Conservation (phyloP, 2,113 vertebrate species). For the Spilogale gracilis region DNA sequence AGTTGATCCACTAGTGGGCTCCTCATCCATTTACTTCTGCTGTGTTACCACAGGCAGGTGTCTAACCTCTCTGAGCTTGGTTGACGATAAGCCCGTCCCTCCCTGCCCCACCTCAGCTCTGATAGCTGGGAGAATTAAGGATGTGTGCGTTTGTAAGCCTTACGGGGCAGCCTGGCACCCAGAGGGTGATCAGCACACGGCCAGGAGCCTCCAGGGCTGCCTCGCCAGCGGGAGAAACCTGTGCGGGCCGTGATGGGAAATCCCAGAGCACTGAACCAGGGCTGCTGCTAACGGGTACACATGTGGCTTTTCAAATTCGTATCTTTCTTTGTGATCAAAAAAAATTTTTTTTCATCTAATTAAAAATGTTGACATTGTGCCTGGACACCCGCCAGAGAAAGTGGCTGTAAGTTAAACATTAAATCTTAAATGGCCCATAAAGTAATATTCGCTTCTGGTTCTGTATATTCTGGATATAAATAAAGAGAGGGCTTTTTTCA, state of each 20-base stretch:
- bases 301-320: slow-evolving; percentile 55
- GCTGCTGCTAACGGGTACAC: neutral
- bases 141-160: accelerated
- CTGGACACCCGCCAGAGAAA: slow-evolving; percentile 87
- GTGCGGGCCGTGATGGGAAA: neutral
- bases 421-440: slow-evolving; percentile 90
- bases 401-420: slow-evolving; percentile 90
- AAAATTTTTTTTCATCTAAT: slow-evolving; percentile 84
- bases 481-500: slow-evolving; percentile 56
- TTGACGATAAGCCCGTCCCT: accelerated
- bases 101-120: accelerated
- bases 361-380: slow-evolving; percentile 90
- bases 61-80: neutral
- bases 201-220: accelerated
- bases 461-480: slow-evolving; percentile 84
- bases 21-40: neutral
- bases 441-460: slow-evolving; percentile 87
- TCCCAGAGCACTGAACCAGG: neutral
- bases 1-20: accelerated
- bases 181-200: neutral
- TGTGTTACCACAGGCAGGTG: neutral
- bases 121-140: neutral
- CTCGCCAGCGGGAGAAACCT: neutral
- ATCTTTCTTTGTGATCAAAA: slow-evolving; percentile 64
- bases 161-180: neutral